Evolutionary conservation across 2,888 invertebrate species (phyloP).

Genomic region (Melangyna quadrimaculata): DNA sequence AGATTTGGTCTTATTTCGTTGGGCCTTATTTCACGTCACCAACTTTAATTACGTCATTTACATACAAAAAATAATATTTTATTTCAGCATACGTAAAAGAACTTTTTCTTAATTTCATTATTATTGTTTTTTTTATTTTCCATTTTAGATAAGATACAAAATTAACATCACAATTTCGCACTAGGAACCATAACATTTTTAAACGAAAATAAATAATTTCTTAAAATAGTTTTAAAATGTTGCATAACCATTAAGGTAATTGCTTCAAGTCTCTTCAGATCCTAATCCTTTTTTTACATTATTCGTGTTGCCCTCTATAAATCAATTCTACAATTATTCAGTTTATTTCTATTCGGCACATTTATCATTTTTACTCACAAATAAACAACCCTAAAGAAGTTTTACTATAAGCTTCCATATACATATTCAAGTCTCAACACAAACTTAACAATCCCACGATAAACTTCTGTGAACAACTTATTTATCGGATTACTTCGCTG

Average conservation of each 20-base stretch:
- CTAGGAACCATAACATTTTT: no score
- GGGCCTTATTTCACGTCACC: no score
- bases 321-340: neutral
- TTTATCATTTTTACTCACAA: neutral
- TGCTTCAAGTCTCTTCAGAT: neutral
- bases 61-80: no score
- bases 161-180: no score
- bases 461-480: constrained; percentile 22
- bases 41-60: no score
- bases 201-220: no score
- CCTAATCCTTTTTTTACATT: neutral
- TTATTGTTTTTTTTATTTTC: no score
- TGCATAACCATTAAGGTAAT: neutral
- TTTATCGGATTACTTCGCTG: constrained; percentile 18
- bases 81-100: no score
- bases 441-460: constrained; percentile 15
- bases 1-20: no score
- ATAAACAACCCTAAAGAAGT: neutral
- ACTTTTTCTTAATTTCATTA: no score
- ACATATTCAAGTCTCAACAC: neutral
- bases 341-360: neutral
- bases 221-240: neutral
- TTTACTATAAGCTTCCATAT: neutral
- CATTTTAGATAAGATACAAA: no score
- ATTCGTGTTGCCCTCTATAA: neutral